Base-by-base conservation (phyloP, 2,113 vertebrate genomes). In the Pipra filicauda region DNA sequence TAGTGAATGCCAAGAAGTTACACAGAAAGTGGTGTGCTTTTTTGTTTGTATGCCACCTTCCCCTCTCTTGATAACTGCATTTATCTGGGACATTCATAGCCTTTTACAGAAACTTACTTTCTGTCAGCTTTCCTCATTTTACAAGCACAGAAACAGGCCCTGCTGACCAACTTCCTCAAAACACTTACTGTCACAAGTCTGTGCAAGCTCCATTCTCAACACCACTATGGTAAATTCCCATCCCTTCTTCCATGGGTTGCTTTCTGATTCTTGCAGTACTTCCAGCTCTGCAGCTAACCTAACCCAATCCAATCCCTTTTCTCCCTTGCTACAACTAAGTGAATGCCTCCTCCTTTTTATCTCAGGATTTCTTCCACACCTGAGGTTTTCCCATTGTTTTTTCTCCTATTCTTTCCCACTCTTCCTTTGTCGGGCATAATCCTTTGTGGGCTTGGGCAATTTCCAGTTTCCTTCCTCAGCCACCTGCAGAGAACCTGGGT, bases 391-490 rank as follows among this genome's bases (percentile, higher is more conserved):
- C 41, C 66, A 85, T 91, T 92, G 76, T 92, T 92, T 48, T 66
- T 77, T 91, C 48, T 66, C 49, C 76, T 62, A 67, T 95, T 96
- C 77, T 91, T 93, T 89, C 22, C 58, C 44, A 49, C 49, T 54
- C 52, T 89, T 74, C 87, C 74, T 93, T 93, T 95, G 72, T 91
- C 76, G 67, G 14, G 23, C 76, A 80, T 30, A 92, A 73, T 43
- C 57, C 69, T 91, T 91, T 41, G 35, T 61, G 74, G 46, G 26
- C 61, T 43, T 44, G 24, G 39, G 76, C 64, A 61, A 78, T 82
- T 95, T 92, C 84, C 91, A 95, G 67, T 85, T 91, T 74, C 86
- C 80, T 91, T 94, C 74, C 49, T 84, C 58, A 69, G 44, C 77
- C 93, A 81, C 70, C 87, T 95, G 89, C 84, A 57, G 54, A 79